Evolutionary conservation across 1,140 invertebrate genomes (phyloP).

Genomic region (Anthonomus grandis): DNA sequence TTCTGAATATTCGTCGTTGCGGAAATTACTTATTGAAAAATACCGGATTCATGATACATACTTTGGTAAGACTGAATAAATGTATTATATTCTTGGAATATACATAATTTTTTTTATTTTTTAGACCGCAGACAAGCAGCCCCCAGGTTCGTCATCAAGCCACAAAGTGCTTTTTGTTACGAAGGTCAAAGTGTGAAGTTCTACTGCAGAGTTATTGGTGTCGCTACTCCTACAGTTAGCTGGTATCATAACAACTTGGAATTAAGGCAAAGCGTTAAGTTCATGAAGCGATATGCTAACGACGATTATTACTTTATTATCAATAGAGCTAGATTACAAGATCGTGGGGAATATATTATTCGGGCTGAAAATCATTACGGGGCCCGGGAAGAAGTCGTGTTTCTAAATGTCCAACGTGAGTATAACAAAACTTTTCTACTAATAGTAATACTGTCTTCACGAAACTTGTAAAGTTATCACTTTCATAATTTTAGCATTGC

Average conservation of each 20-base stretch:
- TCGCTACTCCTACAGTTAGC: slow-evolving; percentile 88
- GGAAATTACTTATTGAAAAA: slow-evolving; percentile 93
- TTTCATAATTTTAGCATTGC: slow-evolving; percentile 62
- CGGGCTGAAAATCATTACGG: slow-evolving; percentile 97
- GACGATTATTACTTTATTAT: slow-evolving; percentile 98
- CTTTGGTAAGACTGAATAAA: slow-evolving; percentile 66
- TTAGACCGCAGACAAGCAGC: slow-evolving; percentile 94
- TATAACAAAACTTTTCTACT: too few relatives aligned
- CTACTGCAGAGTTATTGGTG: slow-evolving; percentile 93
- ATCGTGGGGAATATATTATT: slow-evolving; percentile 96
- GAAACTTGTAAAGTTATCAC: not conserved
- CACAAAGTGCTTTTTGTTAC: slow-evolving; percentile 90
- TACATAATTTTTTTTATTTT: slow-evolving; percentile 10
- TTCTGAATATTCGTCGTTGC: slow-evolving; percentile 95
- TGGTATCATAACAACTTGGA: slow-evolving; percentile 95
- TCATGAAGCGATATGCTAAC: slow-evolving; percentile 96
- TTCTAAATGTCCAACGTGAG: slow-evolving; percentile 95
- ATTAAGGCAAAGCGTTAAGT: slow-evolving; percentile 96
- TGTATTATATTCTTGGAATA: not conserved
- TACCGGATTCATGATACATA: slow-evolving; percentile 95
- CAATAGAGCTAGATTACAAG: slow-evolving; percentile 90
- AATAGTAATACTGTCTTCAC: too few relatives aligned
- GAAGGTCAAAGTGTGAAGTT: slow-evolving; percentile 98
- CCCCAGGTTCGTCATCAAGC: slow-evolving; percentile 95
- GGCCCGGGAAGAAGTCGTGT: slow-evolving; percentile 91